Evolutionary conservation across 2,888 invertebrate species (phyloP).

Genomic region (Stegophylla sp.): DNA sequence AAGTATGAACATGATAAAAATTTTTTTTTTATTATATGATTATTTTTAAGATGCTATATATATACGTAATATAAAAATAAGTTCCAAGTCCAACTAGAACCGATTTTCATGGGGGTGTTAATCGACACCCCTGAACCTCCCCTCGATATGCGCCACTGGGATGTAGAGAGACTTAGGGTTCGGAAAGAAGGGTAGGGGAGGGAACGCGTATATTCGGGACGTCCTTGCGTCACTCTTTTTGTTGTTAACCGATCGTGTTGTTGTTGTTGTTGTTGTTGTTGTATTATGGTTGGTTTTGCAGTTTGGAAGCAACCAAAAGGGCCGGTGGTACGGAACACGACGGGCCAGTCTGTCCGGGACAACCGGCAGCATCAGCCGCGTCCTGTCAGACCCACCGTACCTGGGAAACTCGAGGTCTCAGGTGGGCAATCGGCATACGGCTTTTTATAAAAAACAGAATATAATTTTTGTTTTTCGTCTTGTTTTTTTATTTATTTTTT

Average conservation of each 20-base stretch:
- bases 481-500: not conserved
- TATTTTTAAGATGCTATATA: too few species aligned
- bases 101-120: too few species aligned
- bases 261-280: too few species aligned
- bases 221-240: too few species aligned
- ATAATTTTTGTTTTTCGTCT: not conserved
- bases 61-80: too few species aligned
- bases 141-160: too few species aligned
- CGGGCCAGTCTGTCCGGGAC: conserved; percentile 51
- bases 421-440: conserved; percentile 50
- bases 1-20: too few species aligned
- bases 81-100: too few species aligned
- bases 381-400: conserved; percentile 52
- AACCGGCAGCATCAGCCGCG: conserved; percentile 55
- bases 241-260: conserved; percentile 28
- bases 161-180: too few species aligned
- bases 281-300: conserved; percentile 44
- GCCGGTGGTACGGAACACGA: conserved; percentile 49
- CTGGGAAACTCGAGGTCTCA: conserved; percentile 53
- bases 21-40: too few species aligned
- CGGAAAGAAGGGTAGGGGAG: not conserved
- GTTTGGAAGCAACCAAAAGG: conserved; percentile 48
- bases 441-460: conserved; percentile 32
- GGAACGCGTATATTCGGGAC: not conserved
- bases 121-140: too few species aligned